Evolutionary conservation across 2,888 invertebrate species (phyloP), one percentile per base, ranked within the genome.

Genomic region (Macrophya annulata): DNA sequence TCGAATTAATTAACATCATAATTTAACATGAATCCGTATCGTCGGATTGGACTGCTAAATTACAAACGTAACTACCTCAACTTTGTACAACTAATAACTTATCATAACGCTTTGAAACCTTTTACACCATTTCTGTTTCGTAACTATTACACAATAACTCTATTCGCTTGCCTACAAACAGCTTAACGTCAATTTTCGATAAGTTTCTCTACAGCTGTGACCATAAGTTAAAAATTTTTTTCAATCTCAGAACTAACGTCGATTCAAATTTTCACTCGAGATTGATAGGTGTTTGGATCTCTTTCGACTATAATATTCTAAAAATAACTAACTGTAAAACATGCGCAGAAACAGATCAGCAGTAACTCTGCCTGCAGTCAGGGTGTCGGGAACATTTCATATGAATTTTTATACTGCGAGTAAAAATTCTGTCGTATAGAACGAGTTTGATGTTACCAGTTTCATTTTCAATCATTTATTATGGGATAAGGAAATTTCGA

Each of bases 1-100:
- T 6, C 37, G 43, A 81, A 81, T 81, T 81, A 59, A 81, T 81
- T 81, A 81, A 40, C n/a, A 43, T 25, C 43, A 62, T 15, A 77
- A 77, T 51, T 77, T 51, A 5, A 3, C 77, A 31, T n/a, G 51
- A n/a, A 51, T 77, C 51, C 51, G 17, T 55, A 77, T 77, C 31
- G 12, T 31, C 31, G 51, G 9, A 55, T 55, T 21, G 40, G n/a
- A 74, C 15, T 37, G 31, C 37, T 31, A 37, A 77, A 51, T 77
- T 77, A 31, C 17, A 55, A 37, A 17, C 55, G 77, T 37, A 77
- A 37, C 48, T 37, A 55, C 37, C 68, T 68, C 51, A 77, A 55
- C 25, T 31, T 21, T 55, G 25, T 21, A 45, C 37, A 77, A 37
- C 45, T 74, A 45, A 77, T 74, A 77, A 77, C 48, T 55, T 31